These are phyloP conservation scores for Drosophila mimica DNA, from an alignment of 2,888 invertebrate species.

Conservation along the genomic window DNA sequence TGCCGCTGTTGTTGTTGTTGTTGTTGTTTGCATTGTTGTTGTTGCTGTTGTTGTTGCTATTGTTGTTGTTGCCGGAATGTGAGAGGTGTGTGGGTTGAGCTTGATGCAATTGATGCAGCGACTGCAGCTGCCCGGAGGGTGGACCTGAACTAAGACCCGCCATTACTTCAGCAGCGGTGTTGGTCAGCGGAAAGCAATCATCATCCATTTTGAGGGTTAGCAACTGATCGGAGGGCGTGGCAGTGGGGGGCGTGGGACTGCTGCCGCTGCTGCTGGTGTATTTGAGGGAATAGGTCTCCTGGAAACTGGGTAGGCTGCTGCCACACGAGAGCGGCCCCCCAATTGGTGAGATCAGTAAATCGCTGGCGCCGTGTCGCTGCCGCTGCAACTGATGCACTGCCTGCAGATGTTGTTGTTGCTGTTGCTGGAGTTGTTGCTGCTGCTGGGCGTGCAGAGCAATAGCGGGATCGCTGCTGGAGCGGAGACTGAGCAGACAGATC, in stretches of 20 bases:
- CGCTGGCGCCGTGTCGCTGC: constrained; percentile 50
- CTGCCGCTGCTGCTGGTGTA: constrained; percentile 86
- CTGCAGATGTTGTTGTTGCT: constrained; percentile 70
- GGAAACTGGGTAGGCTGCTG: constrained; percentile 92
- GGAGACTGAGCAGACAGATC: constrained; percentile 81
- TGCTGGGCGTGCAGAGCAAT: constrained; percentile 83
- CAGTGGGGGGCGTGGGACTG: constrained; percentile 61
- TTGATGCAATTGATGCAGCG: constrained; percentile 39
- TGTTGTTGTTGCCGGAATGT: constrained; percentile 35
- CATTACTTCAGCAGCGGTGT: constrained; percentile 71
- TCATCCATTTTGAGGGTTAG: constrained; percentile 94
- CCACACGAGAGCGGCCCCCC: constrained; percentile 84
- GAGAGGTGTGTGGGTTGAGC: constrained; percentile 48
- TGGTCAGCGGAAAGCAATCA: constrained; percentile 90
- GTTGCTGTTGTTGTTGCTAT: constrained; percentile 18
- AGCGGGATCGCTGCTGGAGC: constrained; percentile 85
- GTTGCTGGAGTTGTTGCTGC: constrained; percentile 68
- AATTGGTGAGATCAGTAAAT: constrained; percentile 74
- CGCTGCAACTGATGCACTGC: constrained; percentile 42
- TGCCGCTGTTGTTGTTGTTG: constrained; percentile 54
- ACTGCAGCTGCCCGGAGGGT: constrained; percentile 62
- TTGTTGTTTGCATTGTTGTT: constrained; percentile 24
- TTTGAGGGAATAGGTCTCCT: constrained; percentile 93
- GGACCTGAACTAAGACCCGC: constrained; percentile 58
- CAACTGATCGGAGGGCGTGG: constrained; percentile 72